These are phyloP conservation scores for Cyclura pinguis DNA, from an alignment of 2,797 vertebrate genomes.

Conservation along the genomic window DNA sequence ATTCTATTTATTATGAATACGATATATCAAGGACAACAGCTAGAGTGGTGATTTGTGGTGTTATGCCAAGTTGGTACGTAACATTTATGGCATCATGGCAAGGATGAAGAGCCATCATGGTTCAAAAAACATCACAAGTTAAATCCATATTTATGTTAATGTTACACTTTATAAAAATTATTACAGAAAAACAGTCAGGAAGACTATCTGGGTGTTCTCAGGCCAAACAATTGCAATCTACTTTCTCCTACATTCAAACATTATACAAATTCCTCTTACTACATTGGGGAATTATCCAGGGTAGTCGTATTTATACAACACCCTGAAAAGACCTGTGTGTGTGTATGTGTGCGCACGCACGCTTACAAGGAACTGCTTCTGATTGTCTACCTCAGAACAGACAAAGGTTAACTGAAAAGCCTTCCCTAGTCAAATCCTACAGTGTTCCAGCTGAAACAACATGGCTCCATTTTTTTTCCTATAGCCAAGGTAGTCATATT, in stretches of 20 bases:
- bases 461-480: no score
- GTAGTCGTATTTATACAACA: no score
- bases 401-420: no score
- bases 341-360: no score
- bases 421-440: no score
- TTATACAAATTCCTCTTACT: background rate
- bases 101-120: background rate
- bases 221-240: background rate
- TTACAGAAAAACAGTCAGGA: background rate
- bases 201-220: background rate
- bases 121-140: background rate
- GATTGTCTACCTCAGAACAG: no score
- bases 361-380: no score
- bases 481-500: no score
- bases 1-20: background rate
- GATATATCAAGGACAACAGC: background rate
- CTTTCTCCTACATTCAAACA: background rate
- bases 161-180: background rate
- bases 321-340: no score
- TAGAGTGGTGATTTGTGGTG: background rate
- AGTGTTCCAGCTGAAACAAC: no score
- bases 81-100: background rate
- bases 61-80: background rate
- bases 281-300: no score
- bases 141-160: background rate